Evolutionary conservation across 1,140 invertebrate species (phyloP).

Genomic region (Antheraea mylitta): DNA sequence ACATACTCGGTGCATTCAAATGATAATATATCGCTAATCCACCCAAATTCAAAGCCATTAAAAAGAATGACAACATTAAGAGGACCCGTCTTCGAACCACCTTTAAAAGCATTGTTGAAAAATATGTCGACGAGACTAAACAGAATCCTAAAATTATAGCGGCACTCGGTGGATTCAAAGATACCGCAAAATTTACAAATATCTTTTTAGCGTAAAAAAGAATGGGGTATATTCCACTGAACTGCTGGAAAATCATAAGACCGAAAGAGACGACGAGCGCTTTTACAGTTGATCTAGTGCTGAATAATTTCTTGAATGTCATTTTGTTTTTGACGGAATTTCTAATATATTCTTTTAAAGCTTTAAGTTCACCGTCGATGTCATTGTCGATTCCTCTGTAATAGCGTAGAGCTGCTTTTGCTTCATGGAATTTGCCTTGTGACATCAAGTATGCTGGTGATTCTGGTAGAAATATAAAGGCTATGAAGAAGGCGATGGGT

Average conservation of each 20-base stretch:
- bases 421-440: slow-evolving; percentile 76
- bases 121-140: slow-evolving; percentile 84
- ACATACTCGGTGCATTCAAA: slow-evolving; percentile 61
- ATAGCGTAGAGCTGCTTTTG: slow-evolving; percentile 82
- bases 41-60: slow-evolving; percentile 81
- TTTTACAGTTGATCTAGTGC: slow-evolving; percentile 75
- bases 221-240: slow-evolving; percentile 89
- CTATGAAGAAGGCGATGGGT: slow-evolving; percentile 82
- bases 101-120: slow-evolving; percentile 86
- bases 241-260: slow-evolving; percentile 91
- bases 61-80: slow-evolving; percentile 80
- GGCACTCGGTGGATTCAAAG: slow-evolving; percentile 67
- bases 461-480: slow-evolving; percentile 89
- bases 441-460: slow-evolving; percentile 82
- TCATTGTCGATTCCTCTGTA: slow-evolving; percentile 85
- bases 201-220: slow-evolving; percentile 88
- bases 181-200: slow-evolving; percentile 79
- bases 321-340: slow-evolving; percentile 62
- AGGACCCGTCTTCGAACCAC: slow-evolving; percentile 85
- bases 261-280: slow-evolving; percentile 77
- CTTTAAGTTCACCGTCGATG: slow-evolving; percentile 80
- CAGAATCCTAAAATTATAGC: slow-evolving; percentile 85
- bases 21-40: slow-evolving; percentile 83
- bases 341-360: slow-evolving; percentile 76
- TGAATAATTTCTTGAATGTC: slow-evolving; percentile 67